phyloP scores from a whole-genome alignment of 2,113 vertebrate species.

The Recurvirostra avosetta region DNA sequence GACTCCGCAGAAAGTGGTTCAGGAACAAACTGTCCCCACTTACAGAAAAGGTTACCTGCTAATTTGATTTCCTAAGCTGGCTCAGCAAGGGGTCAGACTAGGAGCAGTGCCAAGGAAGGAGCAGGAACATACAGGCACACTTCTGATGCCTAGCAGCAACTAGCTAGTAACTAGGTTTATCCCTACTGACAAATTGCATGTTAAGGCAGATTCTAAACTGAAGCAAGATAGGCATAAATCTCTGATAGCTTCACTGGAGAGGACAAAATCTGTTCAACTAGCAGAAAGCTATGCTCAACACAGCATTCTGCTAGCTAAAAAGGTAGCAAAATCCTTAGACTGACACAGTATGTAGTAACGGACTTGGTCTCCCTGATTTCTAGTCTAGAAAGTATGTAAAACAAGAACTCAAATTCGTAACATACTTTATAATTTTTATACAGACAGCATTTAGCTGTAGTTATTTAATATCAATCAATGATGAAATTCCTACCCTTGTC shows the following conservation, averaged over 20 bases:
- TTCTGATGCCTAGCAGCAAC: not conserved
- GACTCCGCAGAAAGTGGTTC: not conserved
- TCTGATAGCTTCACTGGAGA: not conserved
- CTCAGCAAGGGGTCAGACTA: not conserved
- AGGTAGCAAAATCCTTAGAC: not conserved
- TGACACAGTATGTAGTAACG: not conserved
- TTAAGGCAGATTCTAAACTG: not conserved
- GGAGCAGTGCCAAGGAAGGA: not conserved
- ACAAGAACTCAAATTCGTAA: not conserved
- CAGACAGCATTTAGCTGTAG: not conserved
- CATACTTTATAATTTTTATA: not conserved
- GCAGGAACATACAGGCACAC: not conserved
- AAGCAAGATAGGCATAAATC: fast-evolving
- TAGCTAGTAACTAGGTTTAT: not conserved
- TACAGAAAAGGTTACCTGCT: not conserved
- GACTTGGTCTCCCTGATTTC: not conserved
- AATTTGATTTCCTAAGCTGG: not conserved
- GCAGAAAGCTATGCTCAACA: not conserved
- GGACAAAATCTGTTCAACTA: not conserved
- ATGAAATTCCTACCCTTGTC: not conserved
- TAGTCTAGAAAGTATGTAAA: not conserved
- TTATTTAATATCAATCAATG: not conserved
- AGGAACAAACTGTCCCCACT: not conserved
- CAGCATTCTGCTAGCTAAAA: not conserved
- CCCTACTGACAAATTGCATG: not conserved